These are phyloP conservation scores for Cosmorhoe ocellata DNA, from an alignment of 2,888 invertebrate genomes.

Conservation along the genomic window DNA sequence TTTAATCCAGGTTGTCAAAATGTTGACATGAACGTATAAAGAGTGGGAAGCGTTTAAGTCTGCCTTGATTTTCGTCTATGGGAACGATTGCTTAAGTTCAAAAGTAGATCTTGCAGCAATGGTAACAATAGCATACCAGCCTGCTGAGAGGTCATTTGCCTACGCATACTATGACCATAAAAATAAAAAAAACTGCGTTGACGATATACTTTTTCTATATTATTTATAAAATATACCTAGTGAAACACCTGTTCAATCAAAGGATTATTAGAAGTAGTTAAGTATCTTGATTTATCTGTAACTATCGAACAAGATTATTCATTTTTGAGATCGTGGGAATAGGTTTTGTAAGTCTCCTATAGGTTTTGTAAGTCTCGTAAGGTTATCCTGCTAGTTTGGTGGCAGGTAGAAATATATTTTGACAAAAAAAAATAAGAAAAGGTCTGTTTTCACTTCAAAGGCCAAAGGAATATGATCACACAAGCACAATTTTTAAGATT, in stretches of 20 bases:
- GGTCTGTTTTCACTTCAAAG: neutral
- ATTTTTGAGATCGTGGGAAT: constrained; percentile 61
- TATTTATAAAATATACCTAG: too few species aligned
- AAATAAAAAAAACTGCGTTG: neutral
- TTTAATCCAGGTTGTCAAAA: too few species aligned
- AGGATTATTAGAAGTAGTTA: too few species aligned
- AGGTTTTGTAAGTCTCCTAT: constrained; percentile 50
- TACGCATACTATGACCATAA: neutral
- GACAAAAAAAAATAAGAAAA: neutral
- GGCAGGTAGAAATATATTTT: constrained; percentile 62
- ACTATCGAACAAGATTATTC: neutral
- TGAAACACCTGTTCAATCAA: neutral
- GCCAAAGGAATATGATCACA: too few species aligned
- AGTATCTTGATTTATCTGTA: too few species aligned
- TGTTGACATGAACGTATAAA: too few species aligned
- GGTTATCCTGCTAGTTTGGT: constrained; percentile 52
- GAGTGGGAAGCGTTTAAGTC: too few species aligned
- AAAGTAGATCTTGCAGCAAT: neutral
- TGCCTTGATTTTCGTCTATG: too few species aligned
- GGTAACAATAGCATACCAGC: too few species aligned
- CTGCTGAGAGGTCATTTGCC: constrained; percentile 3
- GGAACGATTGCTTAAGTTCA: neutral
- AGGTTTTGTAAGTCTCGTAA: constrained; percentile 42
- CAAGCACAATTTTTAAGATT: constrained; percentile 22
- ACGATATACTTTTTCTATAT: too few species aligned